These are phyloP conservation scores for Papilio glaucus DNA, from an alignment of 1,140 invertebrate genomes.

Conservation along the genomic window DNA sequence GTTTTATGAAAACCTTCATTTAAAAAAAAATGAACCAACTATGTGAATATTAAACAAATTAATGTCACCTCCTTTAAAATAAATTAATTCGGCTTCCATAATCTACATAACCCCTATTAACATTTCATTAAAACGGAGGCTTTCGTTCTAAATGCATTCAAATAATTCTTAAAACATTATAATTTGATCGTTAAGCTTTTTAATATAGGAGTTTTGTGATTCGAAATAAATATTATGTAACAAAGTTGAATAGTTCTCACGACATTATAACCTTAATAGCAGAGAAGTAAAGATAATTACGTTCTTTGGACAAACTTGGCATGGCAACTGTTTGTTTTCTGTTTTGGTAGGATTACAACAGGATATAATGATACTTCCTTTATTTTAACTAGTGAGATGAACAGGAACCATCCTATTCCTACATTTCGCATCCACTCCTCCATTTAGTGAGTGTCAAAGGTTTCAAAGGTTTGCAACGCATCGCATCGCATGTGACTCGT, in stretches of 20 bases:
- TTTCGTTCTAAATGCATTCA: conserved; percentile 11
- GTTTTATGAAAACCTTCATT: not conserved
- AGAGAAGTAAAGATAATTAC: too few species aligned
- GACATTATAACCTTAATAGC: not conserved
- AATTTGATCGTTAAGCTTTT: not conserved
- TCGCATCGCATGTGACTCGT: too few species aligned
- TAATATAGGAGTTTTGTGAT: not conserved
- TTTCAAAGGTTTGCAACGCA: too few species aligned
- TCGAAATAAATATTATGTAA: conserved; percentile 10
- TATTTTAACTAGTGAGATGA: too few species aligned
- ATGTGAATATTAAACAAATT: not conserved
- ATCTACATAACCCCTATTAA: conserved; percentile 20
- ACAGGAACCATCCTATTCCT: too few species aligned
- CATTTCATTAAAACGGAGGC: conserved; percentile 12
- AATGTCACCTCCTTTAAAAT: not conserved
- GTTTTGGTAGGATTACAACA: too few species aligned
- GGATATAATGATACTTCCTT: too few species aligned
- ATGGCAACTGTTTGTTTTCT: too few species aligned
- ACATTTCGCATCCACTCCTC: too few species aligned
- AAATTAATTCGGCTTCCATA: not conserved
- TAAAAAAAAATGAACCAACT: not conserved
- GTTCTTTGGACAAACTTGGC: too few species aligned
- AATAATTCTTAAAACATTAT: not conserved
- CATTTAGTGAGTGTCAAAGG: too few species aligned
- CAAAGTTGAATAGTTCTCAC: not conserved